Base-by-base conservation (phyloP, 2,797 vertebrate genomes). In the Liasis olivaceus region DNA sequence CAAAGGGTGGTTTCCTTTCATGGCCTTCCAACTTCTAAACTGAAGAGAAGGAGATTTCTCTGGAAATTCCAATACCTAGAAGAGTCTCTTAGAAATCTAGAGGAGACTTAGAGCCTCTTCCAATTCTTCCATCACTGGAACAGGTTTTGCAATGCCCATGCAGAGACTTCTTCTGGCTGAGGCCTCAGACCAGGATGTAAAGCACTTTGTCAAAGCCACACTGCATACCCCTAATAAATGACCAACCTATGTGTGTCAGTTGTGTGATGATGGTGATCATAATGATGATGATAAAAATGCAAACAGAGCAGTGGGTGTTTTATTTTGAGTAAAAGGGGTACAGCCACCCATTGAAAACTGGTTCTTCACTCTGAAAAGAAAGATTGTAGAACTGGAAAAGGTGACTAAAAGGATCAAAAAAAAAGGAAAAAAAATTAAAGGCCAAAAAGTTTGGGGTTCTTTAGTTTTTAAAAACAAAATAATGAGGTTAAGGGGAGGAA, bases 231-330 rank as follows among this genome's bases (percentile, higher is more conserved):
- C 6, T 14, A 31, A 13, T 69, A 69, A 69, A 69, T 31, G n/a
- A 69, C 5, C n/a, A 69, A 31, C 2, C 31, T 31, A 17, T 31
- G n/a, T 31, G 31, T 31, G n/a, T 69, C n/a, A 15, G 4, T 31
- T 69, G n/a, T 5, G 14, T 14, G 64, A 31, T 15, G 66, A n/a
- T 4, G 14, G 15, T 5, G n/a, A 69, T n/a, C n/a, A 31, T 4
- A 0, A 13, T 3, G 26, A 12, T 36, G 36, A 36, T 4, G 51
- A 13, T 0, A 5, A n/a, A 1, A 0, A 4, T 58, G 12, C 13
- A 58, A 28, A n/a, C 22, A n/a, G 28, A 31, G 5, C 5, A 69
- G 66, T 1, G 31, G 64, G 12, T n/a, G 14, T 66, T 66, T 66
- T 66, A 66, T n/a, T 66, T n/a, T 14, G n/a, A 69, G 15, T 31